phyloP scores from a whole-genome alignment of 2,888 invertebrate species.

The Dilophus febrilis region DNA sequence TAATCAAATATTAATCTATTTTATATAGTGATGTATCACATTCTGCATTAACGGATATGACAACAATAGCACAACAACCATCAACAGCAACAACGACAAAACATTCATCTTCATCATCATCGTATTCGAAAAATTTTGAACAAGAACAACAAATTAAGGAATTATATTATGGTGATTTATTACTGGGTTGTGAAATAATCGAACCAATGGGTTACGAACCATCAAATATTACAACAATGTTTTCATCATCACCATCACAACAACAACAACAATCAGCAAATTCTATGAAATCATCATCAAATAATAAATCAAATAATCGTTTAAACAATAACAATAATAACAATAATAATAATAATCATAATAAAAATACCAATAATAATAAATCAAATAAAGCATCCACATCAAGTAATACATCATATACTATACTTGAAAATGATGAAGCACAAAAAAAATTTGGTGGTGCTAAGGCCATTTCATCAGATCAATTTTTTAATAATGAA shows the following conservation, averaged over 20 bases:
- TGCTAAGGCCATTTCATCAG: constrained; percentile 95
- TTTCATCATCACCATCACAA: constrained; percentile 14
- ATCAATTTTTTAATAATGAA: constrained; percentile 81
- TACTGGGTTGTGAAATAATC: constrained; percentile 27
- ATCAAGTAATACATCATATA: constrained; percentile 11
- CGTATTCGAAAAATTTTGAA: constrained; percentile 16
- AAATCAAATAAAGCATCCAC: constrained; percentile 7
- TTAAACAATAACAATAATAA: not conserved
- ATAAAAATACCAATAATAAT: not conserved
- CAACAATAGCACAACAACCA: constrained; percentile 73
- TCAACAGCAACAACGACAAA: constrained; percentile 29
- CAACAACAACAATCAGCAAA: not conserved
- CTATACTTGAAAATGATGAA: constrained; percentile 51
- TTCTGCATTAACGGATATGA: constrained; percentile 82
- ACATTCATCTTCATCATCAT: constrained; percentile 29
- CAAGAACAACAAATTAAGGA: constrained; percentile 8
- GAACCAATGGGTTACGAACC: constrained; percentile 26
- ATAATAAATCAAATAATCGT: constrained; percentile 1
- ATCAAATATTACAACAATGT: constrained; percentile 27
- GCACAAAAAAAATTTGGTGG: constrained; percentile 93
- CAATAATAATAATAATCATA: constrained; percentile 3
- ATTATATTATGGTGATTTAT: constrained; percentile 24
- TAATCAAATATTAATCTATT: too few species aligned
- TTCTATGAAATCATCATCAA: constrained; percentile 13
- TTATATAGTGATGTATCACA: constrained; percentile 51